phyloP scores from a whole-genome alignment of 2,888 invertebrate genomes.

The Spodoptera picta region DNA sequence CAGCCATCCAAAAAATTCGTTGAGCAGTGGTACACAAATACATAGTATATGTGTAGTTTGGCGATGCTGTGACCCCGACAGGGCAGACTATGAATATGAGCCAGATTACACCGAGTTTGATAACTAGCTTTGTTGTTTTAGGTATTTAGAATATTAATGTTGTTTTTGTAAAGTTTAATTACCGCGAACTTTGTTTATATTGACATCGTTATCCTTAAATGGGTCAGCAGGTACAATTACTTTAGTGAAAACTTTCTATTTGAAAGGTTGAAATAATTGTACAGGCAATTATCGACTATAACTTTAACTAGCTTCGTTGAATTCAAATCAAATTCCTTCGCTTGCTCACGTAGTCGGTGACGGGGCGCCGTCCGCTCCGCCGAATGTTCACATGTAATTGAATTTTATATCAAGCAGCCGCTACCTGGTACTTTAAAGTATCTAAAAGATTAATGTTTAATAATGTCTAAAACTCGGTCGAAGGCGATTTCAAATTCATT shows the following conservation, averaged over 20 bases:
- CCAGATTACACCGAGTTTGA: slow-evolving; percentile 27
- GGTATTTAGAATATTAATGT: slow-evolving; percentile 41
- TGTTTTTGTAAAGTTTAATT: slow-evolving; percentile 41
- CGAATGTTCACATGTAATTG: too few species aligned
- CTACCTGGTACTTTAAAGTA: too few species aligned
- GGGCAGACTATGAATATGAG: slow-evolving; percentile 40
- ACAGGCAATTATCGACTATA: slow-evolving; percentile 27
- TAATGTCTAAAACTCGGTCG: too few species aligned
- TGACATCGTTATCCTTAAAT: slow-evolving; percentile 34
- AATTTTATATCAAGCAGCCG: too few species aligned
- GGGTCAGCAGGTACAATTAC: slow-evolving; percentile 25
- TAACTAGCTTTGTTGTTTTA: slow-evolving; percentile 34
- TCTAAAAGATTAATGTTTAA: too few species aligned
- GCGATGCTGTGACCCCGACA: too few species aligned
- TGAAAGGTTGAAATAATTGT: slow-evolving; percentile 23
- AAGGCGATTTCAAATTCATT: too few species aligned
- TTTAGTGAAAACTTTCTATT: slow-evolving; percentile 32
- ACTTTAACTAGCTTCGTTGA: slow-evolving; percentile 4
- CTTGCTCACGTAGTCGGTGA: too few species aligned
- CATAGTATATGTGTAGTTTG: too few species aligned
- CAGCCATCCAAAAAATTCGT: too few species aligned
- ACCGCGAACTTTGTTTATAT: slow-evolving; percentile 33
- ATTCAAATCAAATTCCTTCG: neutral
- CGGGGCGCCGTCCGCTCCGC: too few species aligned
- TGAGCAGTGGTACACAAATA: too few species aligned